These are phyloP conservation scores for Haliclystus octoradiatus DNA, from an alignment of 30 jellyfish, hydroid and myxozoan genomes.

Conservation along the genomic window DNA sequence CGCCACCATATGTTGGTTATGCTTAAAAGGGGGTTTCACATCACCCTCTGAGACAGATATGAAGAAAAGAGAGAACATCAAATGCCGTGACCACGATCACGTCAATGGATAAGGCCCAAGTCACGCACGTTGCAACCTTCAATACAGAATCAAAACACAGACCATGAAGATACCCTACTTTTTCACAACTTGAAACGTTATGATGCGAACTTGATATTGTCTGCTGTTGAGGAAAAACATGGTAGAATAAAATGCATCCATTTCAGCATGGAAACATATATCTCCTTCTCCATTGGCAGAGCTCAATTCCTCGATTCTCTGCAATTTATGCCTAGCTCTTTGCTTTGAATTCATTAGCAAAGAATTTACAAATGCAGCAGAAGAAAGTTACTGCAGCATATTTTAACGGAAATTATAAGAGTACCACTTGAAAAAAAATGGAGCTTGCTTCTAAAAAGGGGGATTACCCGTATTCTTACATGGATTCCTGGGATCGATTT, in stretches of 20 bases:
- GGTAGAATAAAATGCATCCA: slow-evolving; percentile 10
- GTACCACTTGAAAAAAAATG: too few relatives aligned
- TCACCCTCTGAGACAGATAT: too few relatives aligned
- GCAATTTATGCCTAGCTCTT: slow-evolving; percentile 21
- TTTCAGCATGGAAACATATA: slow-evolving; percentile 21
- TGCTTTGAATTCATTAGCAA: slow-evolving; percentile 11
- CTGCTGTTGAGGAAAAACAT: slow-evolving; percentile 30
- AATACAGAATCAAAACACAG: slow-evolving; percentile 12
- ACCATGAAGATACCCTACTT: slow-evolving; percentile 31
- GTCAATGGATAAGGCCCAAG: too few relatives aligned
- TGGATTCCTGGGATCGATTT: slow-evolving; percentile 21
- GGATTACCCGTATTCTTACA: slow-evolving; percentile 43
- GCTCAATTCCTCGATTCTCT: slow-evolving; percentile 17
- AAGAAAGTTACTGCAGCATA: too few relatives aligned
- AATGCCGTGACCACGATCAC: too few relatives aligned
- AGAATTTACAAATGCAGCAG: too few relatives aligned
- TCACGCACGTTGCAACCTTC: slow-evolving; percentile 32
- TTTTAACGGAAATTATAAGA: too few relatives aligned
- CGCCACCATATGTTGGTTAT: too few relatives aligned
- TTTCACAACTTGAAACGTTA: slow-evolving; percentile 43
- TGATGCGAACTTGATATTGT: slow-evolving; percentile 28
- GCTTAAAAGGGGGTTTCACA: too few relatives aligned
- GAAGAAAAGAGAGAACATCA: too few relatives aligned
- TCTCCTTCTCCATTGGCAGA: slow-evolving; percentile 14
- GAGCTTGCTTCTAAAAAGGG: slow-evolving; percentile 37